Evolutionary conservation across 2,888 invertebrate species (phyloP), one percentile per base, ranked within the genome.

Genomic region (Strigamia transsilvanica): DNA sequence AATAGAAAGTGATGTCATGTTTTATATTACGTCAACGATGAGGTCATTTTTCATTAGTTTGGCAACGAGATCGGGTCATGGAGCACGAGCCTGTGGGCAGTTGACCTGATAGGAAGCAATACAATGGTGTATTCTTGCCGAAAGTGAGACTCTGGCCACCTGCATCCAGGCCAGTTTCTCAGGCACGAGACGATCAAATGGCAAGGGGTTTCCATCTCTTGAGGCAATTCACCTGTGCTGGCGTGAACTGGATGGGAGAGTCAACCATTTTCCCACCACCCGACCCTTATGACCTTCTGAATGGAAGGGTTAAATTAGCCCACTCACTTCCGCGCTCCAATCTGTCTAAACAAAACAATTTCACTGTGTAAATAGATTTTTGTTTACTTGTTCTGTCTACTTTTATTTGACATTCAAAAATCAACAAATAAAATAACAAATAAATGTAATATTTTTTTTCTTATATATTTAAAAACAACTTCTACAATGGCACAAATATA

Each of bases 311-410:
- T 73, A 73, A 73, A 32, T 73, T 73, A 32, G 73, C 73, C 73
- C 73, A 73, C 73, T 73, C 73, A 73, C 73, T 73, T 73, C 73
- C 73, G 73, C 73, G 73, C 73, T 73, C 73, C 32, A 32, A 73
- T 66, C 27, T 27, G 27, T 27, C 23, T n/a, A 73, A 73, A 73
- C 73, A 73, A 73, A 73, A 32, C 73, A 73, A 73, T 73, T 73
- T 73, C 73, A 73, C 73, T 73, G 73, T 73, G 73, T 73, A 73
- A 73, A 73, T 73, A 73, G 73, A 73, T 23, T 73, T 27, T 23
- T 73, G 27, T 73, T 73, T 32, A 56, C 27, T 73, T n/a, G 73
- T 12, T 32, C 32, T 73, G 73, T 73, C 32, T 73, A 13, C 73
- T 73, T 32, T 15, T 61, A 21, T 61, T 61, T 73, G 73, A 73